phyloP scores from a whole-genome alignment of 2,888 invertebrate genomes.

The Eustalomyia histrio region DNA sequence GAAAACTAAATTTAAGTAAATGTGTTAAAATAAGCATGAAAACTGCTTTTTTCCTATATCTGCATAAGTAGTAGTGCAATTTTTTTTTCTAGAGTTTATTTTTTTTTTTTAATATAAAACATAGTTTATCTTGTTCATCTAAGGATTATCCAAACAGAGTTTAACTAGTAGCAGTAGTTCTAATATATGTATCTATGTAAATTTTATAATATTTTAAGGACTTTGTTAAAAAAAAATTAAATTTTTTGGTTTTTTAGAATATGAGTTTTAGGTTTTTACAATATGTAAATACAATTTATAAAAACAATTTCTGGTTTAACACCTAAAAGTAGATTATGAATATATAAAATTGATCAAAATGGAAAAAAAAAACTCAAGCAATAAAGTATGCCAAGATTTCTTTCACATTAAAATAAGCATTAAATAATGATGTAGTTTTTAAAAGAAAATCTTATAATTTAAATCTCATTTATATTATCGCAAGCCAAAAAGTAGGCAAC shows the following conservation, averaged over 20 bases:
- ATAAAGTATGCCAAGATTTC: conserved; percentile 3
- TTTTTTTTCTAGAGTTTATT: not conserved
- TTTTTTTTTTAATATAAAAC: conserved; percentile 7
- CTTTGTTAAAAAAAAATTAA: not conserved
- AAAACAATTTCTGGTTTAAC: not conserved
- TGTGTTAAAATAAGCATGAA: conserved; percentile 55
- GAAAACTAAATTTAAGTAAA: conserved; percentile 34
- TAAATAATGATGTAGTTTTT: not conserved
- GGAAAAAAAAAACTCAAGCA: not conserved
- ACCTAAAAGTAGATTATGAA: conserved; percentile 29
- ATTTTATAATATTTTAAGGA: not conserved
- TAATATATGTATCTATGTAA: not conserved
- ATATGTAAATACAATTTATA: conserved; percentile 7
- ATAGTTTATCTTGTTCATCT: conserved; percentile 56
- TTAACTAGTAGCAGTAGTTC: not conserved
- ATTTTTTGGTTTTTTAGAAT: not conserved
- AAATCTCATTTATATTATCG: not conserved
- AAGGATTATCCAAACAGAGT: conserved; percentile 44
- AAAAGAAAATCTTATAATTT: not conserved
- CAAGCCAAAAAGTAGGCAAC: not conserved
- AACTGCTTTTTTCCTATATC: conserved; percentile 34
- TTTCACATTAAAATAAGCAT: not conserved
- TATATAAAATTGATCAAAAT: conserved; percentile 6
- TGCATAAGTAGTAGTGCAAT: not conserved
- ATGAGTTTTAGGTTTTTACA: not conserved